These are phyloP conservation scores for Spilarctia lutea DNA, from an alignment of 2,888 invertebrate species.

Conservation along the genomic window DNA sequence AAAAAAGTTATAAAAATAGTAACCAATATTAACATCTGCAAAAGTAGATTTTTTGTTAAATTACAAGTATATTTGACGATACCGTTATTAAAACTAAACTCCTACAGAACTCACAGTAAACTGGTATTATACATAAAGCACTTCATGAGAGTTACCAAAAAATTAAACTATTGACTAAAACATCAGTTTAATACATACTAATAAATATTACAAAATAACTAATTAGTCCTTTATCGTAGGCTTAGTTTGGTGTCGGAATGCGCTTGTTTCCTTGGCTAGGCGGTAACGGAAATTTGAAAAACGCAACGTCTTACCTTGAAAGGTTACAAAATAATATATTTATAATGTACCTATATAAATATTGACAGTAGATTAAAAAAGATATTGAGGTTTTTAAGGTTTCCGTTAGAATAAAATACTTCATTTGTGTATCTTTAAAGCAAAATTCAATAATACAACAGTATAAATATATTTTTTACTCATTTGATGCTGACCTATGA, in stretches of 20 bases:
- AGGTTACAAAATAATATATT: constrained; percentile 20
- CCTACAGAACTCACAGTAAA: too few species aligned
- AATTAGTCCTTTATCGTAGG: constrained; percentile 8
- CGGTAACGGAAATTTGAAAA: constrained; percentile 31
- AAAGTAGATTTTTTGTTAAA: too few species aligned
- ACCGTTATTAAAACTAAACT: too few species aligned
- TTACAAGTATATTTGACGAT: too few species aligned
- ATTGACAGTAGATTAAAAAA: neutral
- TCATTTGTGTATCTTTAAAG: neutral
- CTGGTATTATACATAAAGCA: too few species aligned
- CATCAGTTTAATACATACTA: neutral
- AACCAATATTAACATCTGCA: too few species aligned
- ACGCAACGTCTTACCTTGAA: constrained; percentile 24
- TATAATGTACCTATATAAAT: constrained; percentile 3
- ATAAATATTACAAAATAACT: constrained; percentile 15
- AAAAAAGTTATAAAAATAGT: too few species aligned
- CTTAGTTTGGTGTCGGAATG: constrained; percentile 17
- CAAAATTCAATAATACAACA: neutral
- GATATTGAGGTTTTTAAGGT: neutral
- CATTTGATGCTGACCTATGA: neutral
- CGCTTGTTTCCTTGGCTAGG: constrained; percentile 32
- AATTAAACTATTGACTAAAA: neutral
- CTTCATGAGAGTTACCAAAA: too few species aligned
- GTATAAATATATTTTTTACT: neutral
- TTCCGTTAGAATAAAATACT: neutral